Base-by-base conservation (phyloP, 2,113 vertebrate species). In the Illadopsis cleaveri region DNA sequence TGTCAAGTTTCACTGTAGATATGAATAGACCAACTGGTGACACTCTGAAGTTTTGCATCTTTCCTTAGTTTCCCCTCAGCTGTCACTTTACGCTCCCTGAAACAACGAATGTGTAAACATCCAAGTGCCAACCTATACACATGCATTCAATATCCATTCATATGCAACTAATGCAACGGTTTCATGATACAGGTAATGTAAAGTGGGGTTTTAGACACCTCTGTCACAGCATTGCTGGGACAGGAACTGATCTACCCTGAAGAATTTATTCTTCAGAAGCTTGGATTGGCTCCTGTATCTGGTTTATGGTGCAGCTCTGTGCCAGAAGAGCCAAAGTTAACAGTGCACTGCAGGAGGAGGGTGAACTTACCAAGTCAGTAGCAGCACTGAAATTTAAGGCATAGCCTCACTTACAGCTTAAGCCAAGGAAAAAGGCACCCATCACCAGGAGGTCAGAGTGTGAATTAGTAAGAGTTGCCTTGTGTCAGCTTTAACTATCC, bases 81-180 rank as follows among this genome's bases (percentile, higher is more conserved):
- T 30, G 18, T 37, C 73, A 73, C 11, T 40, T 90, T 35, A 82
- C 11, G 25, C 21, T 31, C 25, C 27, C 50, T 75, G 57, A 79
- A 92, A 68, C 40, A 68, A 62, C 4, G 40, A 73, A 51, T 0
- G 0, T 4, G 5, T 23, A 47, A 76, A 47, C 0, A 2, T 25
- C 14, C 31, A 65, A 45, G 14, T 37, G 42, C 30, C 30, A 81
- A 86, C 27, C 27, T 8, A n/a, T 1, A 65, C 4, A 72, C 4
- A 4, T 3, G 3, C 13, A 72, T 47, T 48, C 66, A 68, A 7
- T 6, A 40, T 3, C 6, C 24, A 69, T 23, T 48, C 30, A 42
- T 1, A 56, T 5, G 10, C 15, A 79, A 30, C 15, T 27, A 53
- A 10, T 3, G 28, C 42, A 61, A n/a, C 4, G 3, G 5, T 14